Percentiles rank a stretch among this genome's conserved stretches.
phyloP scores from a whole-genome alignment of 2,888 invertebrate genomes.

The Oscheius sp. region DNA sequence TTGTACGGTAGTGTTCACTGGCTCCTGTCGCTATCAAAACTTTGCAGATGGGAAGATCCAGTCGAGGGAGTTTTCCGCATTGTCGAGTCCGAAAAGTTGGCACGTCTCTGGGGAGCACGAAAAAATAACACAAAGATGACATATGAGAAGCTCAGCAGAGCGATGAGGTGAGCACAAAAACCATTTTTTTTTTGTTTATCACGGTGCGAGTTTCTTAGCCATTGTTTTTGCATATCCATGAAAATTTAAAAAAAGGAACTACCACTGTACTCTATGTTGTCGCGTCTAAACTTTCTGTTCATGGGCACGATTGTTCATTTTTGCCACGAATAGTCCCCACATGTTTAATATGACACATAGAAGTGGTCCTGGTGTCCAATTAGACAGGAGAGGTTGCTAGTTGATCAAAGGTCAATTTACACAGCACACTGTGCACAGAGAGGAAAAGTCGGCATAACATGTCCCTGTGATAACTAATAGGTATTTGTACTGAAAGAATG shows the following conservation, averaged over 20 bases:
- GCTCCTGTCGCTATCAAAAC: neutral
- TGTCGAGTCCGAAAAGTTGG: slow-evolving; percentile 87
- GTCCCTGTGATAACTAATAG: slow-evolving; percentile 10
- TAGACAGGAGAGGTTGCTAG: slow-evolving; percentile 3
- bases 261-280: too few relatives aligned
- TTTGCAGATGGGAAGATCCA: slow-evolving; percentile 85
- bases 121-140: slow-evolving; percentile 91
- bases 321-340: too few relatives aligned
- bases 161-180: slow-evolving; percentile 81
- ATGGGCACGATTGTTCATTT: neutral
- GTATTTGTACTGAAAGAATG: neutral
- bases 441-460: slow-evolving; percentile 7
- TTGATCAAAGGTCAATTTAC: slow-evolving; percentile 32
- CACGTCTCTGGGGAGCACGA: slow-evolving; percentile 86
- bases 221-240: too few relatives aligned
- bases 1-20: slow-evolving; percentile 77
- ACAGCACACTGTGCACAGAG: slow-evolving; percentile 25
- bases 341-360: neutral
- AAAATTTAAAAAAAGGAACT: too few relatives aligned
- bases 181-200: too few relatives aligned
- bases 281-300: slow-evolving; percentile 5
- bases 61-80: slow-evolving; percentile 87
- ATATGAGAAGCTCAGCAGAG: slow-evolving; percentile 90
- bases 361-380: neutral
- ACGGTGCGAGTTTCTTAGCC: too few relatives aligned